A percentile compares a stretch with the other conserved stretches of the same genome.
Evolutionary conservation across 2,888 invertebrate species (phyloP).

Genomic region (Cephus runcator): DNA sequence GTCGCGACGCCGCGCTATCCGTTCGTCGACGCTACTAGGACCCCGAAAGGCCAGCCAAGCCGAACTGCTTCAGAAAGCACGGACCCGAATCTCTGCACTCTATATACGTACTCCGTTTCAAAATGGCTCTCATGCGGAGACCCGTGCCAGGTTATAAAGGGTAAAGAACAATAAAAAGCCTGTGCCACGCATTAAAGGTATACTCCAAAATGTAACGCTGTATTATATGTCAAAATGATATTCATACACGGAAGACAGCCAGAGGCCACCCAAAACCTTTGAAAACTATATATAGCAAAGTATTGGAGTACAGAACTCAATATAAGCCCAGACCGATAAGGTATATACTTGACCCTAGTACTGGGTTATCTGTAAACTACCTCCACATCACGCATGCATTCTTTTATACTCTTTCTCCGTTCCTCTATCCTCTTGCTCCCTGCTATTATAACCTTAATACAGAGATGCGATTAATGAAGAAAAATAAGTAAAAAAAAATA

Average conservation of each 20-base stretch:
- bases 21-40: neutral
- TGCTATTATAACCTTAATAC: neutral
- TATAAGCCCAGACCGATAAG: neutral
- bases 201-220: neutral
- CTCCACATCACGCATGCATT: neutral
- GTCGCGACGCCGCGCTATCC: conserved; percentile 20
- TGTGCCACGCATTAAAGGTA: neutral
- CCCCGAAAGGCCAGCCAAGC: neutral
- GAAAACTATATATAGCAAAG: neutral
- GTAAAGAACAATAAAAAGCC: neutral
- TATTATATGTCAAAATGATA: neutral
- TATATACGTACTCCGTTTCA: neutral
- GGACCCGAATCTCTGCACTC: neutral
- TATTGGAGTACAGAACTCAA: neutral
- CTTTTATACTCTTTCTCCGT: neutral
- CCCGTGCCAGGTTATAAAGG: neutral
- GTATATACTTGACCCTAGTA: neutral
- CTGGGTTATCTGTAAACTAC: neutral
- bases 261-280: neutral
- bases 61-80: neutral
- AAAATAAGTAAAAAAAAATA: neutral
- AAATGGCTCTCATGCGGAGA: neutral
- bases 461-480: neutral
- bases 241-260: neutral
- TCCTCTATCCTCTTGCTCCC: neutral